Base-by-base conservation (phyloP, 2,888 invertebrate genomes). In the Busseola fusca region DNA sequence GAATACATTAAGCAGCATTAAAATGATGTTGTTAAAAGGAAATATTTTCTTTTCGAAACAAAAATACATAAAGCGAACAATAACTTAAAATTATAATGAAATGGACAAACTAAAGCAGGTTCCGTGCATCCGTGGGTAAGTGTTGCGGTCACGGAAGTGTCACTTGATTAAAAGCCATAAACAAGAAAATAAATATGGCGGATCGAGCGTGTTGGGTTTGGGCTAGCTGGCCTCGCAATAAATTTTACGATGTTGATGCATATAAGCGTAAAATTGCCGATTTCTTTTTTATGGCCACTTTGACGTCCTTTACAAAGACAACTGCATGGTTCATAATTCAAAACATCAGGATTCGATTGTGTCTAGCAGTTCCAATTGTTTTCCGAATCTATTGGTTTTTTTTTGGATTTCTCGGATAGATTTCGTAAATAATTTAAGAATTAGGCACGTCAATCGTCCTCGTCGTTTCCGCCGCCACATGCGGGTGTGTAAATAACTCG, bases 401-500 rank as follows among this genome's bases (percentile, higher is more conserved):
- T 34, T 80, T 77, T 70, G 67, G 70, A 67, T 83, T 74, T 75
- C 57, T 69, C 59, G 30, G 60, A 76, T 87, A 79, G 76, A 88
- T 86, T 84, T 76, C 69, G 83, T 87, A 86, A 87, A 87, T 89
- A 86, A 88, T 88, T 87, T 80, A 89, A 87, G 88, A 80, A 86
- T 78, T 81, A 90, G 88, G 85, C 84, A 85, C 87, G 91, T 91
- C 91, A 91, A 90, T 91, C 89, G 90, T 85, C 84, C 85, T 78
- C 83, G 84, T 81, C 88, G 88, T 84, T 90, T 90, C 90, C 90
- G 90, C 91, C 91, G 89, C 90, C 92, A 90, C 88, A 95, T 95
- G 94, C 94, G 94, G 94, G 94, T 87, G 91, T 88, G 93, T 94
- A 94, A 94, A 94, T 94, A 95, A 93, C 94, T 93, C 93, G 91